Evolutionary conservation across 2,888 invertebrate genomes (phyloP).

Genomic region (Papilio demoleus): DNA sequence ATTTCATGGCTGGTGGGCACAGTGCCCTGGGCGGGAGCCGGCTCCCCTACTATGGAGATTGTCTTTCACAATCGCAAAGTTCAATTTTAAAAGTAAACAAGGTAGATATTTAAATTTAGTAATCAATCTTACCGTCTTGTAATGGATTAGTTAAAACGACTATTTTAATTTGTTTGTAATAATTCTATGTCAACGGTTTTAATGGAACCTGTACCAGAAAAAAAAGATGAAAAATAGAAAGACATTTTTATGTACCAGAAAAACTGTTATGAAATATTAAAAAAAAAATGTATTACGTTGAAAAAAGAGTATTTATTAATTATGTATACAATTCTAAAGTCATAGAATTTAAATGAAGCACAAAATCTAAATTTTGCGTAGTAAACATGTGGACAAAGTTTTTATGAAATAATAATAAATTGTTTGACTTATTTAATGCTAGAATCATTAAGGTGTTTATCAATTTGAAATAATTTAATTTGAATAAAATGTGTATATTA

Average conservation of each 20-base stretch:
- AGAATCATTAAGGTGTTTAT: background rate
- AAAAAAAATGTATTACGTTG: no score
- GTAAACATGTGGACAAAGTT: background rate
- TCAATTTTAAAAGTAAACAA: conserved; percentile 27
- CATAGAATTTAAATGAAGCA: no score
- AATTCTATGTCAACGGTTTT: background rate
- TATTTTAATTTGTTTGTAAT: background rate
- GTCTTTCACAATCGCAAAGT: conserved; percentile 53
- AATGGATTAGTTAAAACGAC: background rate
- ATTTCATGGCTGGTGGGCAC: conserved; percentile 83
- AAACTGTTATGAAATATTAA: background rate
- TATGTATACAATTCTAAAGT: no score
- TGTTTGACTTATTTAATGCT: background rate
- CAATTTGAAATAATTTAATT: background rate
- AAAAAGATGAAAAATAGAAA: no score
- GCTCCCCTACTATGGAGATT: conserved; percentile 64
- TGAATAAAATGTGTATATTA: background rate
- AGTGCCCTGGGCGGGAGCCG: conserved; percentile 67
- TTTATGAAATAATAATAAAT: no score
- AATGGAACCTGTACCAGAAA: background rate
- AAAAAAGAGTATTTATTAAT: no score
- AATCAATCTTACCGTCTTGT: conserved; percentile 4
- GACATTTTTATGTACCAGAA: no score
- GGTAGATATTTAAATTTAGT: background rate
- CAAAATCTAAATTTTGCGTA: background rate